Base-by-base conservation (phyloP, 2,888 invertebrate species). In the Nomada ruficornis region DNA sequence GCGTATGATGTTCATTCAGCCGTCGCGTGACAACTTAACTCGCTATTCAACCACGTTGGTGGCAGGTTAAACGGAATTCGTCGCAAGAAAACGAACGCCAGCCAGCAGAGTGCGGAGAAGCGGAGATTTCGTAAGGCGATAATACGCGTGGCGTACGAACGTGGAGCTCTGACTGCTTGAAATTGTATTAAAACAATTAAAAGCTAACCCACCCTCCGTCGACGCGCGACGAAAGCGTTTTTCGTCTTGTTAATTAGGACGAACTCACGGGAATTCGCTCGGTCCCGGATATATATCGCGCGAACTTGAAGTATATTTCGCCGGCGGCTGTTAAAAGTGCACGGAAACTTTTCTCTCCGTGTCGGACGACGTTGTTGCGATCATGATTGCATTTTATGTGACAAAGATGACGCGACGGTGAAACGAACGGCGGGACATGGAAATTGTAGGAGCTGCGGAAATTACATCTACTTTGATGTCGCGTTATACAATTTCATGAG, bases 1-100 rank as follows among this genome's bases (percentile, higher is more conserved):
- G 67, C 75, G 67, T 44, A 54, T n/a, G 77, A 78, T 68, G 75
- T 55, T 72, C 71, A 62, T 72, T 60, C 69, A 69, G 42, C 42
- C 55, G 70, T 78, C 71, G 74, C 82, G 82, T 74, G 82, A 83
- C 82, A 78, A 63, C 67, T 83, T 78, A 71, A 82, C 69, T 68
- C 44, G 63, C 47, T 70, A 60, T 69, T 80, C 76, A 54, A 2
- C 52, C 4, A n/a, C 20, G 52, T 7, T 5, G 47, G 50, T 29
- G 47, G 15, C 44, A 44, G 36, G 74, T 78, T 78, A 68, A 83
- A 71, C 74, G 67, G 74, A 59, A 72, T 82, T 71, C 78, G 44
- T 82, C 47, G 71, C 42, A 68, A 70, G 82, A 78, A 36, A 83
- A 59, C 78, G 73, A 82, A 71, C 20, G 7, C 29, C 74, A 20